Percentiles rank a stretch among this genome's conserved stretches.
Evolutionary conservation across 2,888 invertebrate genomes (phyloP).

Genomic region (Baronia brevicornis): DNA sequence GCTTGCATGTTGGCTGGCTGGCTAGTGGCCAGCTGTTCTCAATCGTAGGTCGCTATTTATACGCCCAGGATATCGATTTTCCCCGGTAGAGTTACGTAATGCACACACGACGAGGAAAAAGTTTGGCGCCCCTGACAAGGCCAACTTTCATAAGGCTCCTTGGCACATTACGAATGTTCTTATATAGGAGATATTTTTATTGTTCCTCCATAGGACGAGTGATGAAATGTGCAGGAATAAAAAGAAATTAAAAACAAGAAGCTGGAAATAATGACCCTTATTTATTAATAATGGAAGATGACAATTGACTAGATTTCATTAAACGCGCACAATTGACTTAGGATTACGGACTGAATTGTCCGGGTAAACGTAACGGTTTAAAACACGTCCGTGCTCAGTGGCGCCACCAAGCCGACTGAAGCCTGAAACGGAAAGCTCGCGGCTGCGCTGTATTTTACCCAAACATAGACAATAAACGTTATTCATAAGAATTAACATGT

Average conservation of each 20-base stretch:
- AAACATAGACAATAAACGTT: conserved; percentile 26
- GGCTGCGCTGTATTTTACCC: conserved; percentile 50
- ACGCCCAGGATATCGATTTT: conserved; percentile 69
- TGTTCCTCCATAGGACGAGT: not conserved
- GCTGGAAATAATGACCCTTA: not conserved
- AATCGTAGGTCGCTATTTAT: conserved; percentile 63
- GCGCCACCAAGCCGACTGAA: conserved; percentile 59
- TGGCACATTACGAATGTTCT: conserved; percentile 31
- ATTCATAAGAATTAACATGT: conserved; percentile 25
- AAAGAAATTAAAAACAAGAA: not conserved
- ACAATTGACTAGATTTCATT: conserved; percentile 31
- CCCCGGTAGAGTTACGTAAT: conserved; percentile 68
- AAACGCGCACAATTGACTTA: conserved; percentile 38
- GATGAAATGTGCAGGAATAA: not conserved
- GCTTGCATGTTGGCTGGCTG: conserved; percentile 61
- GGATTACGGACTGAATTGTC: conserved; percentile 24
- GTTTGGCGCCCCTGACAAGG: conserved; percentile 46
- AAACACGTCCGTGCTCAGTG: conserved; percentile 48
- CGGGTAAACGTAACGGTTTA: conserved; percentile 26
- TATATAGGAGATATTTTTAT: not conserved
- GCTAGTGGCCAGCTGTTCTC: conserved; percentile 66
- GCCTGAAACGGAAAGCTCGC: conserved; percentile 29
- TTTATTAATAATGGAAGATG: conserved; percentile 21
- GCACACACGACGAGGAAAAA: conserved; percentile 45
- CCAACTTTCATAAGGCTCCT: conserved; percentile 37